These are phyloP conservation scores for Tachysurus fulvidraco DNA, from an alignment of 2,113 vertebrate species.

Conservation along the genomic window DNA sequence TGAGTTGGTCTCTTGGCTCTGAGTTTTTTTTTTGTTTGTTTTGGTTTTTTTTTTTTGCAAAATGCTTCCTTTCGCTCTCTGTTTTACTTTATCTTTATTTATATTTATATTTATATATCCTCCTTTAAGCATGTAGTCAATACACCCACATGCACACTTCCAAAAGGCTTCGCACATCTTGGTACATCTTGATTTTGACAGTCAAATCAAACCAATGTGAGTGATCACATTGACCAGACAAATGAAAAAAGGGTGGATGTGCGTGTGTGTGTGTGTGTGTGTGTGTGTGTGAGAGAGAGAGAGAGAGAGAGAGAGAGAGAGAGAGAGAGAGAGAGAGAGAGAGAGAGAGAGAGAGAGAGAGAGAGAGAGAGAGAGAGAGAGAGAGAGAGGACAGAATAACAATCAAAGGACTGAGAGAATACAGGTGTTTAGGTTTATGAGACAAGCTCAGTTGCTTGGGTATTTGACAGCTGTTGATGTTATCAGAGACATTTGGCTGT, in stretches of 20 bases:
- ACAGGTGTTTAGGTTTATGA: constrained; percentile 96
- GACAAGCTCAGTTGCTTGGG: constrained; percentile 86
- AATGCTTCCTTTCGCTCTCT: constrained; percentile 58
- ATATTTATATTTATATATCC: no score
- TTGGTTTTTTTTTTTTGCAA: constrained; percentile 58
- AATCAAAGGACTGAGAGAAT: constrained; percentile 89
- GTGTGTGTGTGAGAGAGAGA: neutral
- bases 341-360: constrained; percentile 1
- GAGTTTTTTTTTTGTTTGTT: constrained; percentile 76
- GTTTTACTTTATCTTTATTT: constrained; percentile 76
- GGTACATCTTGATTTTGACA: constrained; percentile 82
- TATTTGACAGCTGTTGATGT: constrained; percentile 90
- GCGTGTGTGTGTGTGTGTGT: neutral
- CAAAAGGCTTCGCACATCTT: constrained; percentile 76
- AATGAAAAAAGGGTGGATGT: constrained; percentile 65
- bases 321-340: neutral
- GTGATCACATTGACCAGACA: constrained; percentile 68
- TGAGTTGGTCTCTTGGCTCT: constrained; percentile 52
- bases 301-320: neutral
- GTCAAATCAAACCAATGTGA: constrained; percentile 85
- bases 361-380: neutral
- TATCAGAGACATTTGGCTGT: constrained; percentile 84
- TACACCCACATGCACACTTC: constrained; percentile 50
- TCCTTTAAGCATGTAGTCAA: constrained; percentile 29
- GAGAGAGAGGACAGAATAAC: constrained; percentile 78